Evolutionary conservation across 2,797 vertebrate species (phyloP), one percentile per base, ranked within the genome.

Genomic region (Enteromius mattozi): DNA sequence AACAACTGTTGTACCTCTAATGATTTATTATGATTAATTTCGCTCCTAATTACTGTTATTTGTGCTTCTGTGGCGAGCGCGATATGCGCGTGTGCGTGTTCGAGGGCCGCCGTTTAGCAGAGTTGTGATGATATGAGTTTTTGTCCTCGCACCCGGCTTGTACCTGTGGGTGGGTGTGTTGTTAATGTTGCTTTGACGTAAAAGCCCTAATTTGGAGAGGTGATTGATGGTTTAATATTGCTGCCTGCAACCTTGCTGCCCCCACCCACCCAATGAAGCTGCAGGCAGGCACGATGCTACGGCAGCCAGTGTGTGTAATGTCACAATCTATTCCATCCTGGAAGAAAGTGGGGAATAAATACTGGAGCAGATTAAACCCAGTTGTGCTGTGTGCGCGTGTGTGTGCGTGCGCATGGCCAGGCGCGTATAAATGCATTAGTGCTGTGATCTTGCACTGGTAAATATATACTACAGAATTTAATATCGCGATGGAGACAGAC

Each of bases 191-290:
- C 93, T 93, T 92, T 95, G 94, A 95, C 95, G 93, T 94, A 94
- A 94, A 95, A 87, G 94, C 94, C 86, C 94, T 96, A 95, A 96
- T 95, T 95, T 96, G 93, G 93, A 92, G 82, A 91, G 90, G 93
- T 96, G 95, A 96, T 96, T 95, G 95, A 96, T 96, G 95, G 95
- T 96, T 96, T 96, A 96, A 96, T 96, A 96, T 96, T 95, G 94
- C 95, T 94, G 94, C 93, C 95, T 92, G 94, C 93, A 95, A 96
- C 95, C 94, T 93, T 89, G 89, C 94, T 96, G 95, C 94, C 95
- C 95, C 93, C 94, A 93, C 94, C 94, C 91, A 95, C 93, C 93
- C 93, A 92, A 94, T 93, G 93, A 95, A 95, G 94, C 95, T 95
- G 94, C 94, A 92, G 94, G 95, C 94, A 93, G 92, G 92, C 93